Evolutionary conservation across 2,888 invertebrate species (phyloP), one percentile per base, ranked within the genome.

Genomic region (Herminia tarsipennalis): DNA sequence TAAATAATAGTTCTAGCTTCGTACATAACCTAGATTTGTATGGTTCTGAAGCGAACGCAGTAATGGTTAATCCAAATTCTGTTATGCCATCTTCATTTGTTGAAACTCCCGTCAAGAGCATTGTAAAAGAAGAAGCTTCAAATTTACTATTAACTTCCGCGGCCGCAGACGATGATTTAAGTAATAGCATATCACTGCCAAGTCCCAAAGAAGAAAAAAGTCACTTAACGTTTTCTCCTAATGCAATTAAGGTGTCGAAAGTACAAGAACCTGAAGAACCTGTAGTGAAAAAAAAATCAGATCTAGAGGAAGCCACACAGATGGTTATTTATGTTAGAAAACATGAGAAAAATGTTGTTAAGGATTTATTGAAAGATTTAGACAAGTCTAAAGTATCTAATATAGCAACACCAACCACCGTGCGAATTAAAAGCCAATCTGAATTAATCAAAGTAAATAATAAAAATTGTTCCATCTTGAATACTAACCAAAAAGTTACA

Each of bases 21-120:
- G 94, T 94, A 65, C 94, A 94, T 74, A 94, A 94, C 76, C 83
- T 95, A 66, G 95, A 95, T 78, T 92, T 94, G 62, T 94, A 93
- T 72, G 93, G 94, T 16, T 94, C 94, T 5, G 96, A 96, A 75
- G 95, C 95, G 27, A 94, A 94, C 52, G 94, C 95, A 8, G 94
- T 96, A 57, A 95, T 97, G 94, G 98, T 98, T 3, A 97, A 98
- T 87, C 98, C 98, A 2, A 97, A 96, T 74, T 96, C 96, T 16
- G 97, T 97, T 28, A 95, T 97, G 95, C 97, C 98, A 1, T 92
- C 95, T 24, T 93, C 95, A 56, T 93, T 94, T 47, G 89, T 92
- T 13, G 92, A 92, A 58, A 91, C 92, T 3, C 92, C 92, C 16
- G 78, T 86, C 5, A 91, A 91, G 67, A 83, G 72, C 50, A 77